Conservation (phyloP, 2,113 vertebrate genomes). For the Aegithalos caudatus region DNA sequence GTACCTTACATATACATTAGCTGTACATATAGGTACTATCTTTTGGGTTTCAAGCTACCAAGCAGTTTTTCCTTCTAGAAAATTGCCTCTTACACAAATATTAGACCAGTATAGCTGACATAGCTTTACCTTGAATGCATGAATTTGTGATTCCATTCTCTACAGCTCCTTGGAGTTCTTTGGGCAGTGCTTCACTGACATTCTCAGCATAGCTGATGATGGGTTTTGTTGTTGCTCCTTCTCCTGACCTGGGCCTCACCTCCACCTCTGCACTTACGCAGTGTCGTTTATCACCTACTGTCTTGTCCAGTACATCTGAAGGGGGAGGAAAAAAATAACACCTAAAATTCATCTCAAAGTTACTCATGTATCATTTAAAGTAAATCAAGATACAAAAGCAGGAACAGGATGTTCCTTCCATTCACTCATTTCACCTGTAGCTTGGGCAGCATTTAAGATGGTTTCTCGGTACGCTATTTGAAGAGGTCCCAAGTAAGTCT, state of each 20-base stretch:
- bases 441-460: conserved; percentile 73
- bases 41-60: background rate
- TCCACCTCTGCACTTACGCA: conserved; percentile 77
- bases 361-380: background rate
- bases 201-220: conserved; percentile 52
- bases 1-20: background rate
- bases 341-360: background rate
- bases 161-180: conserved; percentile 77
- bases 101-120: background rate
- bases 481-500: conserved; percentile 90
- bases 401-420: background rate
- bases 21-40: rapidly evolving
- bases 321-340: background rate
- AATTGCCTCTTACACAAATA: background rate
- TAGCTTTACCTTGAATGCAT: conserved; percentile 82
- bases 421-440: conserved; percentile 73
- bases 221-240: conserved; percentile 29
- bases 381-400: background rate
- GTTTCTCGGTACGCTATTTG: conserved; percentile 96
- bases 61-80: background rate
- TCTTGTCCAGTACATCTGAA: conserved; percentile 86
- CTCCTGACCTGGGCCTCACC: conserved; percentile 65
- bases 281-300: conserved; percentile 85
- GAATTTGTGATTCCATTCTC: conserved; percentile 84
- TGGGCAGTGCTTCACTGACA: conserved; percentile 51